Base-by-base conservation (phyloP, 2,888 invertebrate species). In the Peribatodes rhomboidaria region DNA sequence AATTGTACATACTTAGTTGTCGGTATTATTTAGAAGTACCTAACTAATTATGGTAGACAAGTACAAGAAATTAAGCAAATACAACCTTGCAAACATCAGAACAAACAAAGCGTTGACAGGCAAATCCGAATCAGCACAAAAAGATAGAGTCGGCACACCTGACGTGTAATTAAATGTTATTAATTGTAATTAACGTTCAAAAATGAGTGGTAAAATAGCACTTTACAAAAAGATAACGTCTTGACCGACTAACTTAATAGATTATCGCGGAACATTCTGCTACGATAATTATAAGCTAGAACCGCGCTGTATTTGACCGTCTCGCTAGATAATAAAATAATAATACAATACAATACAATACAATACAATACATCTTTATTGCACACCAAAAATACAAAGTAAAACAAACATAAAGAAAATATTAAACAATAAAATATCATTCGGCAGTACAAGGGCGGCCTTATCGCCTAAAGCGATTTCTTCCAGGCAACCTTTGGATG, bases 251-350 rank as follows among this genome's bases (percentile, higher is more conserved):
- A 77, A 76, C 73, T 73, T 79, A 80, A 79, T 79, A 81, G 77
- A 79, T 79, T 80, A 80, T 76, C 70, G 74, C 69, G 72, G 73
- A 77, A 78, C 74, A 75, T 79, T 77, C 61, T 62, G 68, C 70
- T 61, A 77, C 75, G 76, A 78, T 84, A 83, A 82, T 83, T 81
- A 82, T 76, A 82, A 70, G 78, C 81, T 78, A 75, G 79, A 81
- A 79, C 77, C 73, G 66, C 77, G 72, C 79, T 81, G 82, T 79
- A 80, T 87, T 84, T 82, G 79, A 79, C 79, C 77, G 79, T 76
- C 80, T 68, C 47, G 58, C 49, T 59, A 54, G 75, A 77, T 80
- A 84, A 84, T 85, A 84, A 64, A 77, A 78, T 80, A 84, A 83
- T 86, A n/a, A n/a, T n/a, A n/a, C n/a, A n/a, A n/a, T n/a, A n/a